A percentile compares a stretch with the other conserved stretches of the same genome.
Conservation (phyloP, 2,113 vertebrate genomes). For the Lepisosteus oculatus region DNA sequence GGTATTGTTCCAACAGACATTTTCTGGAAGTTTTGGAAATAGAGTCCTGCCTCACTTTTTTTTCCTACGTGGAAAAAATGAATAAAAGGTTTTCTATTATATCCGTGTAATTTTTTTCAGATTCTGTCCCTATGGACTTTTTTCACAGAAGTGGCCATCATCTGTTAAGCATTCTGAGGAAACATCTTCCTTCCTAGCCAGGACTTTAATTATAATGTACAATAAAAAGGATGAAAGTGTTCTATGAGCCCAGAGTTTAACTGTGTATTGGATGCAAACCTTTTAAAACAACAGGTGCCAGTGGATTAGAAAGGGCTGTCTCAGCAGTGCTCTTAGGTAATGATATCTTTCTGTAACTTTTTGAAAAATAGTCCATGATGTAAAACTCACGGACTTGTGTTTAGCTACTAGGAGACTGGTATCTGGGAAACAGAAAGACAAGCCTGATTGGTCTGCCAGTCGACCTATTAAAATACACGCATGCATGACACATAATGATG, state of each 20-base stretch:
- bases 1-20: no score
- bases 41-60: no score
- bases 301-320: constrained; percentile 64
- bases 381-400: constrained; percentile 84
- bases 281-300: constrained; percentile 71
- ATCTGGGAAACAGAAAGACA: constrained; percentile 58
- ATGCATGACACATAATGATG: constrained; percentile 69
- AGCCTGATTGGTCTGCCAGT: constrained; percentile 69
- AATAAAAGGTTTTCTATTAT: no score
- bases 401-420: constrained; percentile 71
- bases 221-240: not conserved
- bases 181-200: not conserved
- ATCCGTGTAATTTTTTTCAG: no score
- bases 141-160: no score
- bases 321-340: constrained; percentile 82
- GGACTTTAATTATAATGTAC: constrained; percentile 14
- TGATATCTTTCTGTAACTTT: constrained; percentile 84
- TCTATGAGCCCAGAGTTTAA: constrained; percentile 54
- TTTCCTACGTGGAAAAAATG: no score
- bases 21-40: no score
- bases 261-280: constrained; percentile 66
- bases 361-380: constrained; percentile 95
- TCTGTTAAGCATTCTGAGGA: not conserved
- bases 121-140: no score
- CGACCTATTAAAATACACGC: constrained; percentile 69